phyloP scores from a whole-genome alignment of 2,888 invertebrate genomes.

The Euplexia lucipara region DNA sequence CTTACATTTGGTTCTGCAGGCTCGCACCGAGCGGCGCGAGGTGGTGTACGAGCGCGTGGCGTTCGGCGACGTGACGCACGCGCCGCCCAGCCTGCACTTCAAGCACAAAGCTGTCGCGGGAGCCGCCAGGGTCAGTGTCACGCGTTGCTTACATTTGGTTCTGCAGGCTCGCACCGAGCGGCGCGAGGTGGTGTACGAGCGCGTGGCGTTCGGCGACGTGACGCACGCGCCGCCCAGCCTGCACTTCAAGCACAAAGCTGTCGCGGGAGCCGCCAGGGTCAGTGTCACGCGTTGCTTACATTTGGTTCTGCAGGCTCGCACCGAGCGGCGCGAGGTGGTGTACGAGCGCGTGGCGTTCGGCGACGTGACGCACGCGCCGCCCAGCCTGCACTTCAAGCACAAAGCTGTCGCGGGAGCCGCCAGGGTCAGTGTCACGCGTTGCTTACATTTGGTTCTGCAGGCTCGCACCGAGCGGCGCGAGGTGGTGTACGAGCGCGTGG shows the following conservation, averaged over 20 bases:
- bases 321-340: conserved; percentile 83
- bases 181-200: conserved; percentile 91
- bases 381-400: conserved; percentile 84
- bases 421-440: conserved; percentile 44
- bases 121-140: conserved; percentile 49
- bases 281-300: conserved; percentile 15
- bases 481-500: conserved; percentile 92
- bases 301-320: conserved; percentile 50
- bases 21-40: conserved; percentile 73
- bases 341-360: conserved; percentile 94
- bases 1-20: conserved; percentile 45
- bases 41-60: conserved; percentile 92
- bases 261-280: conserved; percentile 46
- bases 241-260: conserved; percentile 55
- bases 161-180: conserved; percentile 61
- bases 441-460: conserved; percentile 37
- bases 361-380: conserved; percentile 94
- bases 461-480: conserved; percentile 74
- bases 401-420: conserved; percentile 42
- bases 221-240: conserved; percentile 94
- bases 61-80: conserved; percentile 95
- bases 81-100: conserved; percentile 92
- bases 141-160: conserved; percentile 1
- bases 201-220: conserved; percentile 94
- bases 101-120: conserved; percentile 52